Percentiles rank a stretch among this genome's conserved stretches.
Conservation (phyloP, 1,140 invertebrate genomes). For the Venustaconcha ellipsiformis region DNA sequence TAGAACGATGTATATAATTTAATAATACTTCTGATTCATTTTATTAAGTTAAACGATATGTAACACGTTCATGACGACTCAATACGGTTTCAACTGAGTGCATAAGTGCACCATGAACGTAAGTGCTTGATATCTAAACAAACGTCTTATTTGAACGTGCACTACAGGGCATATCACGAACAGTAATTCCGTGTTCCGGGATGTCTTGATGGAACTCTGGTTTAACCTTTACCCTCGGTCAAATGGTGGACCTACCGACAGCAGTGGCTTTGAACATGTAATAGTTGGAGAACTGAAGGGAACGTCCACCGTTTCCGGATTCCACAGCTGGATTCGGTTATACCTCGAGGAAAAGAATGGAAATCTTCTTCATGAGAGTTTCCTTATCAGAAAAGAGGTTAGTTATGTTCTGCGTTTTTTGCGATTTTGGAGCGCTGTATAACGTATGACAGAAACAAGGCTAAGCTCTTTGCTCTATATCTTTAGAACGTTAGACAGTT, state of each 20-base stretch:
- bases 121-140: too few relatives aligned
- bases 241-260: slow-evolving; percentile 41
- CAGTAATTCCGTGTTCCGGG: slow-evolving; percentile 7
- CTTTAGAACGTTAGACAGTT: too few relatives aligned
- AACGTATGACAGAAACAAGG: neutral
- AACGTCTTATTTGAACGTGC: too few relatives aligned
- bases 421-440: neutral
- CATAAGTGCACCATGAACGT: too few relatives aligned
- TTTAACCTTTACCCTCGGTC: slow-evolving; percentile 60
- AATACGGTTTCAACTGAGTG: too few relatives aligned
- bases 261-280: slow-evolving; percentile 69
- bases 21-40: too few relatives aligned
- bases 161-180: slow-evolving; percentile 12
- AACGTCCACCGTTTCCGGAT: slow-evolving; percentile 61
- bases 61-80: too few relatives aligned
- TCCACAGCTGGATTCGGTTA: slow-evolving; percentile 69
- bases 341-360: slow-evolving; percentile 63
- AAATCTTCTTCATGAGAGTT: slow-evolving; percentile 65
- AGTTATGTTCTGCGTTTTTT: neutral
- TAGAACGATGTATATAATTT: too few relatives aligned
- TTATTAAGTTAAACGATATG: too few relatives aligned
- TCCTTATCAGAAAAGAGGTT: slow-evolving; percentile 45
- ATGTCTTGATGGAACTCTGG: slow-evolving; percentile 57
- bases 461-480: too few relatives aligned
- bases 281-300: slow-evolving; percentile 65